These are phyloP conservation scores for Chaetophractus vellerosus DNA, from an alignment of 2,797 vertebrate species.

Conservation along the genomic window DNA sequence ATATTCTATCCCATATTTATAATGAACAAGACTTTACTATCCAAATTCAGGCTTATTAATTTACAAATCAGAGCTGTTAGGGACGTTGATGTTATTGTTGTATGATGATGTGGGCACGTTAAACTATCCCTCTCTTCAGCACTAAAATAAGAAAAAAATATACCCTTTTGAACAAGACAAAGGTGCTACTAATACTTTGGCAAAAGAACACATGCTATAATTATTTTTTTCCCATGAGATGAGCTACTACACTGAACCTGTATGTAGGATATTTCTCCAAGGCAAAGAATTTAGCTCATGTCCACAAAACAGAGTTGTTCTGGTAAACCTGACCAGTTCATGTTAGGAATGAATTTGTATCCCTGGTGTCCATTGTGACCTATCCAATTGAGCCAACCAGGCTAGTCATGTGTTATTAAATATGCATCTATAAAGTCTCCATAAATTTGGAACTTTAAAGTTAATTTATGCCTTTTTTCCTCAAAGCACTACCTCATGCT, in stretches of 20 bases:
- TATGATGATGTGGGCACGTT: not conserved
- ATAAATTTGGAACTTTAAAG: not conserved
- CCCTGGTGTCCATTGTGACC: not conserved
- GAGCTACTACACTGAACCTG: not conserved
- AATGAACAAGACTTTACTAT: not conserved
- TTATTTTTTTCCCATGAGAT: not conserved
- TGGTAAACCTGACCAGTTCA: not conserved
- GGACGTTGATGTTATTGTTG: not conserved
- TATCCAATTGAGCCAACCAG: not conserved
- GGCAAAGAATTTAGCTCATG: not conserved
- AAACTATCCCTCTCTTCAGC: not conserved
- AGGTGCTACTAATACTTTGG: not conserved
- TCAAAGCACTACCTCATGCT: not conserved
- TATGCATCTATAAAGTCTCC: not conserved
- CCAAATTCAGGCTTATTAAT: not conserved
- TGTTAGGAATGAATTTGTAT: not conserved
- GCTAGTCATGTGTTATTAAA: not conserved
- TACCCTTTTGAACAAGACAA: not conserved
- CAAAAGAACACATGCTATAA: not conserved
- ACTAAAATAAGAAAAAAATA: not conserved
- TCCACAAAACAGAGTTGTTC: not conserved
- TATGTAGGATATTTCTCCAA: not conserved
- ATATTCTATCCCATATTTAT: not conserved
- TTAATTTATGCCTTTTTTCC: not conserved
- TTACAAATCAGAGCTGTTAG: constrained; percentile 19